Conservation (phyloP, 1,140 invertebrate species). For the Pogonognathellus flavescens region DNA sequence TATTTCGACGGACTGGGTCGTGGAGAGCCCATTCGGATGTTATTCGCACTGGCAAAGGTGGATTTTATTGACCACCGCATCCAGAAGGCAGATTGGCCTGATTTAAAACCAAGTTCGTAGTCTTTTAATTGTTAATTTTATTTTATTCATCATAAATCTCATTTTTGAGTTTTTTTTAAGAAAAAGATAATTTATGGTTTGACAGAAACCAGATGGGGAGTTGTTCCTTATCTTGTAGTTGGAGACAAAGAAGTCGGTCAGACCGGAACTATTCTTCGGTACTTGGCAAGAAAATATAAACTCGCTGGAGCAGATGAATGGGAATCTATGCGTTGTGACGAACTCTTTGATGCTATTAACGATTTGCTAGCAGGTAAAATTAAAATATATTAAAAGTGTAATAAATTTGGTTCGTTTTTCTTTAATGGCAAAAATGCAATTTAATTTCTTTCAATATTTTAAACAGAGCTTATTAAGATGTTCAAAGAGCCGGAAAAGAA, state of each 20-base stretch:
- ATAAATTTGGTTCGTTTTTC: background rate
- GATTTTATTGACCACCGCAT: constrained; percentile 71
- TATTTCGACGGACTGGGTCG: constrained; percentile 72
- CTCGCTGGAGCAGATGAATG: background rate
- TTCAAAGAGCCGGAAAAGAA: background rate
- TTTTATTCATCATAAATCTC: background rate
- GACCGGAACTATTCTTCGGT: background rate
- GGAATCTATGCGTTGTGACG: background rate
- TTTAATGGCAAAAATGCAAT: background rate
- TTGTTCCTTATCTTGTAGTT: background rate
- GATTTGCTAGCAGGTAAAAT: background rate
- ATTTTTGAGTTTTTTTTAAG: background rate
- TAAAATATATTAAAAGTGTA: background rate
- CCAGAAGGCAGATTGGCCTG: constrained; percentile 68
- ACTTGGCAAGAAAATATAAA: background rate
- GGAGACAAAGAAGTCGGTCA: background rate
- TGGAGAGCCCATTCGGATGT: constrained; percentile 71
- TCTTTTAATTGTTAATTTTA: constrained; percentile 5
- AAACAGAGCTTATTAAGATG: background rate
- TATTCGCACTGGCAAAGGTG: constrained; percentile 70
- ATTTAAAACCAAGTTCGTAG: constrained; percentile 69
- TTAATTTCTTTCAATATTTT: background rate
- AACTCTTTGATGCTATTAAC: background rate
- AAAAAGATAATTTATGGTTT: no score
- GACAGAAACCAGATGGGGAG: background rate